Evolutionary conservation across 1,140 invertebrate genomes (phyloP).

Genomic region (Helicoverpa armigera): DNA sequence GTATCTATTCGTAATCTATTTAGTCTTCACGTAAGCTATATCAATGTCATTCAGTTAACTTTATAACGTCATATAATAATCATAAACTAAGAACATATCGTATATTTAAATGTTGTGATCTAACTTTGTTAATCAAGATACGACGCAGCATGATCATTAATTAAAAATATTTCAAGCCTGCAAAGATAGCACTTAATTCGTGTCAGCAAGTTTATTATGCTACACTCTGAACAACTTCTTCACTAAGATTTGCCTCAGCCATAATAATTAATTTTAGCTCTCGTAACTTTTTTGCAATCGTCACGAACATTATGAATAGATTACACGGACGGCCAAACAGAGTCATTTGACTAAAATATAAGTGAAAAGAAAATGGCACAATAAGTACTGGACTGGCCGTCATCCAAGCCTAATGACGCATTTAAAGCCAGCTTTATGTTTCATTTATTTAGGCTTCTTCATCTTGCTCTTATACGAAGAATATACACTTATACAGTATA

Average conservation of each 20-base stretch:
- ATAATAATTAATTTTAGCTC: constrained; percentile 41
- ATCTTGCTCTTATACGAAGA: not conserved
- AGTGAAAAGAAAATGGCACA: constrained; percentile 45
- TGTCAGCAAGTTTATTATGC: constrained; percentile 18
- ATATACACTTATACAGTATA: not conserved
- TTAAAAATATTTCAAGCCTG: not conserved
- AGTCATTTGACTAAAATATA: constrained; percentile 39
- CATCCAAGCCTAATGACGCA: constrained; percentile 47
- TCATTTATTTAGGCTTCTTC: constrained; percentile 32
- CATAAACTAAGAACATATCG: too few species aligned
- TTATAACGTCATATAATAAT: too few species aligned
- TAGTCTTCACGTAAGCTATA: too few species aligned
- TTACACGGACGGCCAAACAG: constrained; percentile 44
- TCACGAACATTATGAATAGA: constrained; percentile 43
- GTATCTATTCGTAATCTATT: too few species aligned
- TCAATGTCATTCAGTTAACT: too few species aligned
- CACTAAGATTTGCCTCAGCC: constrained; percentile 9
- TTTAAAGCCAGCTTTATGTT: constrained; percentile 42
- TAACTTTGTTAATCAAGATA: not conserved
- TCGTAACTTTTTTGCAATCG: constrained; percentile 26
- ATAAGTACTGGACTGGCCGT: constrained; percentile 44
- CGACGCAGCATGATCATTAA: not conserved
- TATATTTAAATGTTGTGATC: not conserved
- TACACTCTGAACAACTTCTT: not conserved
- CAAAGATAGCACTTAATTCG: constrained; percentile 31